A percentile compares a stretch with the other conserved stretches of the same genome.
These are phyloP conservation scores for Montipora foliosa DNA, from an alignment of 64 coral and sea anemone species.

Conservation along the genomic window DNA sequence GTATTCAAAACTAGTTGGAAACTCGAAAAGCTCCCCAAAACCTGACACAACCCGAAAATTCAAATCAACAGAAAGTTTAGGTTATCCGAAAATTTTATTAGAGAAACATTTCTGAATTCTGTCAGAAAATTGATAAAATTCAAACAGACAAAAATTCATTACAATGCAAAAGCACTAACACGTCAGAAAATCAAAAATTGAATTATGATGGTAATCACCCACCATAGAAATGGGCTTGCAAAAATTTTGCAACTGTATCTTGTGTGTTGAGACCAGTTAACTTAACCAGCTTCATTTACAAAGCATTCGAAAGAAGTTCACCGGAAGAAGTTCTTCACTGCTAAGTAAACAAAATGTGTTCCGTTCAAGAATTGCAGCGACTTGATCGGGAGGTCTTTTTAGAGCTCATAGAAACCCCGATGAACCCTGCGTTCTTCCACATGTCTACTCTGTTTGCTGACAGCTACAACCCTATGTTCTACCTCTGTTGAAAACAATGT, in stretches of 20 bases:
- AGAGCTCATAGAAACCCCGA: neutral
- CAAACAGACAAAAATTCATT: too few species aligned
- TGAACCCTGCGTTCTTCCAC: slow-evolving; percentile 12
- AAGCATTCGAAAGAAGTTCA: slow-evolving; percentile 16
- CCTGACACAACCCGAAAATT: too few species aligned
- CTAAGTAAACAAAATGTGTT: slow-evolving; percentile 20
- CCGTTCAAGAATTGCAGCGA: slow-evolving; percentile 3
- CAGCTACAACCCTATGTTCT: slow-evolving; percentile 1
- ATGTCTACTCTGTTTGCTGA: slow-evolving; percentile 23
- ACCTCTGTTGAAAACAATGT: neutral
- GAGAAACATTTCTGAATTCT: too few species aligned
- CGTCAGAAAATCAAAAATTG: too few species aligned
- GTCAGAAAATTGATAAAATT: too few species aligned
- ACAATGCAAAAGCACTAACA: too few species aligned
- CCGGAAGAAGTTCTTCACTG: neutral
- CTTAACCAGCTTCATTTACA: slow-evolving; percentile 11
- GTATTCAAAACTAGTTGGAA: too few species aligned
- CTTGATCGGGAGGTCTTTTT: neutral
- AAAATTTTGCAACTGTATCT: slow-evolving; percentile 22
- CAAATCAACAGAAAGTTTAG: too few species aligned
- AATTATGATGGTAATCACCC: too few species aligned
- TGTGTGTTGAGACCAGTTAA: neutral
- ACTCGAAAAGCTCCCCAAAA: too few species aligned
- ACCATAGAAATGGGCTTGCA: neutral
- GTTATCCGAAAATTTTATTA: too few species aligned